phyloP scores from a whole-genome alignment of 64 coral and sea anemone species.

The Exaiptasia diaphana region DNA sequence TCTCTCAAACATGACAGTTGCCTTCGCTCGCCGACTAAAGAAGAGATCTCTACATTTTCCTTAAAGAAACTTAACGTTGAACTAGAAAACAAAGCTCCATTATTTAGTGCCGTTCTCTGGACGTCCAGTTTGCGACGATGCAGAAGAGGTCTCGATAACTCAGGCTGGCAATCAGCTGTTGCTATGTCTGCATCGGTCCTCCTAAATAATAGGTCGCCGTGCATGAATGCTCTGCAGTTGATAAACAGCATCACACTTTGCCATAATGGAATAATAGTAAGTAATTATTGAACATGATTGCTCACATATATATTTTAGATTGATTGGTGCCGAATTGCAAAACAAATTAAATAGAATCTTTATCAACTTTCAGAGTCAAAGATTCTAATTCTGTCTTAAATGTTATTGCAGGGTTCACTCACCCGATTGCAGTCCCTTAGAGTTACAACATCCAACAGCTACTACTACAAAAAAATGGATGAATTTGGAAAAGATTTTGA shows the following conservation, averaged over 20 bases:
- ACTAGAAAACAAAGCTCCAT: slow-evolving; percentile 47
- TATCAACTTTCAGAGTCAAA: too few species aligned
- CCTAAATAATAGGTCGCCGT: slow-evolving; percentile 20
- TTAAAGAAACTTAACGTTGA: slow-evolving; percentile 30
- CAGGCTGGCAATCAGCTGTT: slow-evolving; percentile 14
- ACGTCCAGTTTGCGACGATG: slow-evolving; percentile 30
- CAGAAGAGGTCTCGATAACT: slow-evolving; percentile 15
- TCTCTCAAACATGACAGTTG: slow-evolving; percentile 41
- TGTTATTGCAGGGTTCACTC: slow-evolving; percentile 38
- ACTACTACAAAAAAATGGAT: slow-evolving; percentile 58
- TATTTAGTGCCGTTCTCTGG: slow-evolving; percentile 57
- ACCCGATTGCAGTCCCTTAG: slow-evolving; percentile 20
- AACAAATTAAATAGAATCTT: too few species aligned
- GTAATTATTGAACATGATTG: too few species aligned
- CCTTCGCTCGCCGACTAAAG: slow-evolving; percentile 35
- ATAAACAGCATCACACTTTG: slow-evolving; percentile 28
- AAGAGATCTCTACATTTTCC: slow-evolving; percentile 47
- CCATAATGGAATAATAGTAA: slow-evolving; percentile 29
- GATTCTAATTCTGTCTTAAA: too few species aligned
- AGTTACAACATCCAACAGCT: slow-evolving; percentile 33
- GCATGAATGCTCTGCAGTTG: slow-evolving; percentile 28
- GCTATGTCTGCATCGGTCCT: slow-evolving; percentile 11
- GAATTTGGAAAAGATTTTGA: slow-evolving; percentile 64
- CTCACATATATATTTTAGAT: too few species aligned
- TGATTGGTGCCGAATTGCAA: too few species aligned